phyloP scores from a whole-genome alignment of 2,113 vertebrate genomes.

The Mungos mungo region DNA sequence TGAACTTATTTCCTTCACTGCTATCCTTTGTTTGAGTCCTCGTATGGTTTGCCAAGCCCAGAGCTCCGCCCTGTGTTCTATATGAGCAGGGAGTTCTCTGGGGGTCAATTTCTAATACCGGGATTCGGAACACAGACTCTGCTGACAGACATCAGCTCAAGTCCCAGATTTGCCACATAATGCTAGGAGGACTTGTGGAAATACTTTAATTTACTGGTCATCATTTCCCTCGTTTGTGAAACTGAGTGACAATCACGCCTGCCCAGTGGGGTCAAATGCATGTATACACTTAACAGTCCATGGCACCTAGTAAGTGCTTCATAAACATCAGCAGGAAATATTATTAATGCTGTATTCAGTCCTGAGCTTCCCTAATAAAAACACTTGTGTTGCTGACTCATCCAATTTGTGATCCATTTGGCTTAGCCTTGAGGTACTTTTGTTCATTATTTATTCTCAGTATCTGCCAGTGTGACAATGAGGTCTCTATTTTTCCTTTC shows the following conservation, averaged over 20 bases:
- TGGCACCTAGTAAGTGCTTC: neutral
- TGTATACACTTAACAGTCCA: neutral
- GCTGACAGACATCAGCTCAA: neutral
- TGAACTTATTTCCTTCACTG: neutral
- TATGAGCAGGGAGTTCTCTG: neutral
- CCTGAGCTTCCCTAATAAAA: neutral
- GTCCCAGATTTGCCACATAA: neutral
- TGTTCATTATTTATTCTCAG: constrained; percentile 20
- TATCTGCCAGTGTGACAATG: neutral
- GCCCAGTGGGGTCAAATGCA: neutral
- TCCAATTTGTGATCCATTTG: neutral
- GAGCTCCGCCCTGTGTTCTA: neutral
- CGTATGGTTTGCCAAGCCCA: neutral
- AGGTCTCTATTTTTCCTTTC: neutral
- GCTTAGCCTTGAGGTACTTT: neutral
- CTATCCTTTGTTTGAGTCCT: neutral
- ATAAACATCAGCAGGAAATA: neutral
- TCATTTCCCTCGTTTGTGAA: neutral
- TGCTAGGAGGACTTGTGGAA: neutral
- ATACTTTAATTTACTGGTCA: neutral
- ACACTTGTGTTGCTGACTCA: neutral
- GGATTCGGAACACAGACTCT: neutral
- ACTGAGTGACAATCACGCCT: neutral
- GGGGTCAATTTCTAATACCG: neutral
- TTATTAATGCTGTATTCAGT: neutral